A percentile compares a stretch with the other conserved stretches of the same genome.
phyloP scores from a whole-genome alignment of 2,113 vertebrate species.

The Delphinus delphis region DNA sequence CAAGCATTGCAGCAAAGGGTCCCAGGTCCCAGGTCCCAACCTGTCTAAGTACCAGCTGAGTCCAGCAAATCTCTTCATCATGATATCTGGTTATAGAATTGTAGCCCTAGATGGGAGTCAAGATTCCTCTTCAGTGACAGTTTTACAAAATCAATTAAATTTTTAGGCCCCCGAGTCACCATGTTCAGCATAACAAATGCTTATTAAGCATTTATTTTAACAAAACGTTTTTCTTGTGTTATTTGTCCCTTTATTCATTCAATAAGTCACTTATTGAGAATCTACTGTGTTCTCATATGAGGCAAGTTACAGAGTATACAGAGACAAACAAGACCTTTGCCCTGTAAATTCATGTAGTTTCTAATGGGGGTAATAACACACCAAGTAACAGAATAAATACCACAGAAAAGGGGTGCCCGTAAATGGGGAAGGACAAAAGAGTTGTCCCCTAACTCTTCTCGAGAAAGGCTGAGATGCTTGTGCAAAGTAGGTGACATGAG shows the following conservation, averaged over 20 bases:
- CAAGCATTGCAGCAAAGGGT: not conserved
- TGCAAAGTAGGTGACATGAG: not conserved
- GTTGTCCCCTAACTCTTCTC: not conserved
- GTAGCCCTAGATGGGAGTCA: not conserved
- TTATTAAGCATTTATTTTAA: slow-evolving; percentile 6
- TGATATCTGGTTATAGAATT: not conserved
- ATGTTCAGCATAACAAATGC: not conserved
- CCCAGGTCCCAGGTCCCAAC: not conserved
- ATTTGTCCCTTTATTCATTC: not conserved
- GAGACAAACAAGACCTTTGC: not conserved
- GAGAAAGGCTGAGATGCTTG: not conserved
- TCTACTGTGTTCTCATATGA: not conserved
- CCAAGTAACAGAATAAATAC: not conserved
- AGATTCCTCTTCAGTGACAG: not conserved
- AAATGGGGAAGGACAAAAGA: not conserved
- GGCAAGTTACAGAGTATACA: not conserved
- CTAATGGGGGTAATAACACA: not conserved
- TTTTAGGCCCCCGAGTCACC: not conserved
- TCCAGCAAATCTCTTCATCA: not conserved
- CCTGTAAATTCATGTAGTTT: not conserved
- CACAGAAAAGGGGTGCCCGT: not conserved
- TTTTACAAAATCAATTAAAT: slow-evolving; percentile 1
- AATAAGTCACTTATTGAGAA: not conserved
- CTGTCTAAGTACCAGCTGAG: not conserved
- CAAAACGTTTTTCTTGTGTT: not conserved